phyloP scores from a whole-genome alignment of 2,113 vertebrate species.

The Sebastes fasciatus region DNA sequence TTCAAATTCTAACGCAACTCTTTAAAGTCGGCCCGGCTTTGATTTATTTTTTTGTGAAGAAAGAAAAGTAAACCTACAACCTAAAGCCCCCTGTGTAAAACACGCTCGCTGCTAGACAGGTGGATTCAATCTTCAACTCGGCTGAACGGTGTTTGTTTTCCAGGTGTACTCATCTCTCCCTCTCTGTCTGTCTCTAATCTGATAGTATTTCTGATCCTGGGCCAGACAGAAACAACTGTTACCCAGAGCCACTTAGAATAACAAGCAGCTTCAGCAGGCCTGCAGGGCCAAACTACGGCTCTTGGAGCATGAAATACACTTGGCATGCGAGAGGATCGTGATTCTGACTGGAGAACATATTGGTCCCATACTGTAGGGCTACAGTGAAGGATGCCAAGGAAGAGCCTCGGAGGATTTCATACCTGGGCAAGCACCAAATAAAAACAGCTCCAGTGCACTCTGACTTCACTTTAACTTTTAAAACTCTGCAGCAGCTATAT shows the following conservation, averaged over 20 bases:
- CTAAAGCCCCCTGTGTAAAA: conserved; percentile 51
- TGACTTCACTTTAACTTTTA: conserved; percentile 32
- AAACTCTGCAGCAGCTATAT: conserved; percentile 14
- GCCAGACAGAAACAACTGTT: conserved; percentile 74
- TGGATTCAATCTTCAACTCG: conserved; percentile 51
- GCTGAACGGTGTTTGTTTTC: conserved; percentile 60
- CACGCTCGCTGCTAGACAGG: conserved; percentile 43
- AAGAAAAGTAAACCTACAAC: conserved; percentile 49
- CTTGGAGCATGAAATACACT: conserved; percentile 60
- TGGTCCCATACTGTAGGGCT: conserved; percentile 45
- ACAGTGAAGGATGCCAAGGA: conserved; percentile 45
- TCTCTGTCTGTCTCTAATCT: conserved; percentile 58
- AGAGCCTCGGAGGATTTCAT: conserved; percentile 43
- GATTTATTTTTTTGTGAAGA: conserved; percentile 54
- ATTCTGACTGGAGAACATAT: conserved; percentile 55
- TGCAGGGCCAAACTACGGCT: conserved; percentile 47
- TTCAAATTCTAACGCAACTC: conserved; percentile 26
- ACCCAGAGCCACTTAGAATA: conserved; percentile 67
- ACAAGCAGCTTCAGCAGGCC: conserved; percentile 64
- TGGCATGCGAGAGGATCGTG: conserved; percentile 42
- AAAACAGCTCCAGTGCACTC: conserved; percentile 38
- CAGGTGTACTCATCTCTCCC: conserved; percentile 38
- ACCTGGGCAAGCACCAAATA: conserved; percentile 56
- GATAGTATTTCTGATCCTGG: conserved; percentile 63
- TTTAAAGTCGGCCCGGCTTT: conserved; percentile 54